phyloP scores from a whole-genome alignment of 2,113 vertebrate genomes.

The Ageneiosus marmoratus region DNA sequence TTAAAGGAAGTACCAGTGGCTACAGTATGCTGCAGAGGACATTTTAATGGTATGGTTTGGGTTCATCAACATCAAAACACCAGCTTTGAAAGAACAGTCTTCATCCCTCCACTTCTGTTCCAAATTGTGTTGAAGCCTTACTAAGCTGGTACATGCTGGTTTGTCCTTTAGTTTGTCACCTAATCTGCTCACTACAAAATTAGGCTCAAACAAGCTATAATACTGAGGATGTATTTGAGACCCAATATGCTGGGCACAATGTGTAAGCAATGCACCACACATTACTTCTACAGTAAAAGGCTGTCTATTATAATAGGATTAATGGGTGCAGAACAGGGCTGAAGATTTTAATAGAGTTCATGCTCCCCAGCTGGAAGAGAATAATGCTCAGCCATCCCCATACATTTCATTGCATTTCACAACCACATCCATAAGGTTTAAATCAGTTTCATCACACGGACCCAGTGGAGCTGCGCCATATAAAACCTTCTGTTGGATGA shows the following conservation, averaged over 20 bases:
- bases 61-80: background rate
- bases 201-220: background rate
- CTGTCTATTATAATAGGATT: background rate
- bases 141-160: background rate
- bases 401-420: slow-evolving; percentile 10
- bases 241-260: background rate
- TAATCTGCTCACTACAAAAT: background rate
- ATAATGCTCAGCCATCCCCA: background rate
- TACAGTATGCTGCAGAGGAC: background rate
- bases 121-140: background rate
- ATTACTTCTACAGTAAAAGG: background rate
- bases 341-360: background rate
- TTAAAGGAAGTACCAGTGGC: background rate
- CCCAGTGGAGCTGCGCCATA: slow-evolving; percentile 28
- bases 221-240: background rate
- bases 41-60: background rate
- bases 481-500: slow-evolving; percentile 41
- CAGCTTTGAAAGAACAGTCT: background rate
- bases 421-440: slow-evolving; percentile 34
- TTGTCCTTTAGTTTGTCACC: background rate
- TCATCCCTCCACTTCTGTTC: background rate
- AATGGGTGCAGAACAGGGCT: background rate
- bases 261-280: background rate
- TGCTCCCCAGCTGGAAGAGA: background rate
- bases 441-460: slow-evolving; percentile 41